Conservation (phyloP, 2,113 vertebrate species). For the Vanacampus margaritifer region DNA sequence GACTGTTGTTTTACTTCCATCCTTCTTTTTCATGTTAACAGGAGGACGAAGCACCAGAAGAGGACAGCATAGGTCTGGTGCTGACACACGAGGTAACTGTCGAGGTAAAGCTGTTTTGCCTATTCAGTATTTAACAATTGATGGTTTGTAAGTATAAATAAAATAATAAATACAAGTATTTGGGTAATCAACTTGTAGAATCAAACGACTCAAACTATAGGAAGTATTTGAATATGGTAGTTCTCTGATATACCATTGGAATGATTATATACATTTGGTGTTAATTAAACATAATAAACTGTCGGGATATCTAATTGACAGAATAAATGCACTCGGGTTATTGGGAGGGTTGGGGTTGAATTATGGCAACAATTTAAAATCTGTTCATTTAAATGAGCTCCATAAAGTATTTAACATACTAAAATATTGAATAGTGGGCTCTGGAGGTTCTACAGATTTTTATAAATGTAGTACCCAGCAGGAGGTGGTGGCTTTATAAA, state of each 20-base stretch:
- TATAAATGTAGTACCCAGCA: background rate
- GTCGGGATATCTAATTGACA: background rate
- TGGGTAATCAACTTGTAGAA: too few relatives aligned
- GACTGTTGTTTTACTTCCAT: background rate
- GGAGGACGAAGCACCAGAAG: constrained; percentile 76
- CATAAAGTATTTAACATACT: background rate
- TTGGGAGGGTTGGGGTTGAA: too few relatives aligned
- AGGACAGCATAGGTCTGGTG: constrained; percentile 66
- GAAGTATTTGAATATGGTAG: too few relatives aligned
- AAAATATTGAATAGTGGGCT: background rate
- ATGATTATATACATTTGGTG: background rate
- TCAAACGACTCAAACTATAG: background rate
- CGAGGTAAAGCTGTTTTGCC: constrained; percentile 6
- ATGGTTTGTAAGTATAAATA: too few relatives aligned
- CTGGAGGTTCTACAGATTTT: constrained; percentile 6
- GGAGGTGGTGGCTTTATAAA: background rate
- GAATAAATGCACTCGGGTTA: background rate
- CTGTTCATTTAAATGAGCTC: background rate
- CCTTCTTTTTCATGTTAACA: constrained; percentile 44
- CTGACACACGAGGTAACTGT: constrained; percentile 71
- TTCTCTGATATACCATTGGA: background rate
- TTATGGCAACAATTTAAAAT: background rate
- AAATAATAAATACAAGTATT: too few relatives aligned
- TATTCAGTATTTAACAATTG: too few relatives aligned
- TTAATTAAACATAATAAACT: background rate